A percentile compares a stretch with the other conserved stretches of the same genome.
These are phyloP conservation scores for Triops longicaudatus DNA, from an alignment of 1,140 invertebrate species.

Conservation along the genomic window DNA sequence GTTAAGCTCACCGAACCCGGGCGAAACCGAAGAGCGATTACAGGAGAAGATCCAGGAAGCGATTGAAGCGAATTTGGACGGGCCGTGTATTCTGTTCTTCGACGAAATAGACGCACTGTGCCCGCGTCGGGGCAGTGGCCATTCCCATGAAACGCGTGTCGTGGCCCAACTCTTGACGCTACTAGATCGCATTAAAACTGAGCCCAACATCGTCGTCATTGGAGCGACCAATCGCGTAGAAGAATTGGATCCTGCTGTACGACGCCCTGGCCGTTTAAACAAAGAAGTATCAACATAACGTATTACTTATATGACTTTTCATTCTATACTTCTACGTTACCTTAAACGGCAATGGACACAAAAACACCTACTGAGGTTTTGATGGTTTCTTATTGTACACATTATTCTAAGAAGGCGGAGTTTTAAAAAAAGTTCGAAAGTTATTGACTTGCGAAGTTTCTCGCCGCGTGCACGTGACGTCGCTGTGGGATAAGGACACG, in stretches of 20 bases:
- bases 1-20: slow-evolving; percentile 24
- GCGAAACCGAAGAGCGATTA: slow-evolving; percentile 28
- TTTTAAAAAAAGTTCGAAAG: no score
- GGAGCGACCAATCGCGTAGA: slow-evolving; percentile 39
- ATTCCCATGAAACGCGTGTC: slow-evolving; percentile 27
- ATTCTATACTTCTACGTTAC: no score
- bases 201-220: slow-evolving; percentile 30
- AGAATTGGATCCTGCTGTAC: slow-evolving; percentile 37
- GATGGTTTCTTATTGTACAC: no score
- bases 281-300: slow-evolving; percentile 28
- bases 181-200: slow-evolving; percentile 36
- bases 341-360: no score
- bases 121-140: slow-evolving; percentile 18
- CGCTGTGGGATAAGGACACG: no score
- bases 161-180: slow-evolving; percentile 38
- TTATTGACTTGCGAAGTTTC: no score
- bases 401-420: no score
- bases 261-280: slow-evolving; percentile 39
- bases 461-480: no score
- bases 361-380: no score
- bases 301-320: no score
- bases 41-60: slow-evolving; percentile 29
- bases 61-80: slow-evolving; percentile 19
- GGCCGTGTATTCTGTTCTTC: slow-evolving; percentile 30
- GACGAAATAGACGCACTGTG: slow-evolving; percentile 30